phyloP scores from a whole-genome alignment of 37 sponge, comb jelly and placozoan species.

The Hormiphora californensis region DNA sequence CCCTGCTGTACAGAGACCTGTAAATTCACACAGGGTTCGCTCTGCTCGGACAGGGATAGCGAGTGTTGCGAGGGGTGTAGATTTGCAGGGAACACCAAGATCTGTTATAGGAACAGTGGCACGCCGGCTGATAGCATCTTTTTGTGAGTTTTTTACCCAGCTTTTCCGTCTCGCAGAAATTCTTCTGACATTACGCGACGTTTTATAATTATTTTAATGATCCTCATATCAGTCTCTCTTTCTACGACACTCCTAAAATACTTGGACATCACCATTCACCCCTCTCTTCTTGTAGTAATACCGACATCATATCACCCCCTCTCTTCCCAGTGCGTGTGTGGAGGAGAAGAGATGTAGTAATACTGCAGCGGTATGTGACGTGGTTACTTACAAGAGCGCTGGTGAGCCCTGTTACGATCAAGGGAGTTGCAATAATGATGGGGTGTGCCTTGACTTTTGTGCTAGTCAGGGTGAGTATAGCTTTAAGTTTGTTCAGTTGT shows the following conservation, averaged over 20 bases:
- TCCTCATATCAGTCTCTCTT: no score
- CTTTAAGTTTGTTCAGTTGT: no score
- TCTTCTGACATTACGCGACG: no score
- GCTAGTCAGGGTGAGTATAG: no score
- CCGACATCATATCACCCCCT: no score
- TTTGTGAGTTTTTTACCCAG: no score
- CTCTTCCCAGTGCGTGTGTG: constrained; percentile 25
- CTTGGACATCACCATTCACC: no score
- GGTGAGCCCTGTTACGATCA: constrained; percentile 14
- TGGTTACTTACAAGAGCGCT: neutral
- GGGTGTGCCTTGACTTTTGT: constrained; percentile 10
- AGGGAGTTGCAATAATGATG: neutral
- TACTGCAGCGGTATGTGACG: neutral
- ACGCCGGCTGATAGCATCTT: no score
- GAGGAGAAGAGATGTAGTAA: constrained; percentile 13
- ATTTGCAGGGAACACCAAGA: neutral
- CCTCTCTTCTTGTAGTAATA: no score
- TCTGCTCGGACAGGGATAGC: constrained; percentile 25
- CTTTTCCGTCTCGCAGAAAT: no score
- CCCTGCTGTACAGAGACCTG: constrained; percentile 41
- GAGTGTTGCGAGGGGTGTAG: neutral
- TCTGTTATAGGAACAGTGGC: neutral
- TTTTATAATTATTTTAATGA: no score
- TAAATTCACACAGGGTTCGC: neutral
- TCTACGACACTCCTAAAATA: no score